Evolutionary conservation across 2,113 vertebrate genomes (phyloP).

Genomic region (Vidua chalybeata): DNA sequence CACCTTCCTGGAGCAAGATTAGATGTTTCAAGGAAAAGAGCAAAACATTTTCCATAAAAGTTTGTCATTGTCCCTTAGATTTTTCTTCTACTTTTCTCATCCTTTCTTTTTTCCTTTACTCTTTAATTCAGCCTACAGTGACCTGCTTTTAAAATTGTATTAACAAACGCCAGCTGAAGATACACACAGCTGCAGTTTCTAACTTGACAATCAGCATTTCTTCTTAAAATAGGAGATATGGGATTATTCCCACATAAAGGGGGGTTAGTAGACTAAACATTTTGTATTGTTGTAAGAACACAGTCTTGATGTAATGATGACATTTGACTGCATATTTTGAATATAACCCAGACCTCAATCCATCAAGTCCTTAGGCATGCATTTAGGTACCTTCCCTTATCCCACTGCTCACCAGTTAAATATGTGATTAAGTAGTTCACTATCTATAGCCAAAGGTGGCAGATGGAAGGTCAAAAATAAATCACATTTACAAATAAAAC

Average conservation of each 20-base stretch:
- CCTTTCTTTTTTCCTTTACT: background rate
- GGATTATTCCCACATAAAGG: background rate
- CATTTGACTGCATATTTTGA: background rate
- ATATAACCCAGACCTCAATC: background rate
- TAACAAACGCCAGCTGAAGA: background rate
- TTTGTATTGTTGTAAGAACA: background rate
- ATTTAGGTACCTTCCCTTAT: background rate
- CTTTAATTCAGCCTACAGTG: background rate
- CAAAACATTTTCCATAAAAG: background rate
- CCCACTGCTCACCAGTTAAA: background rate
- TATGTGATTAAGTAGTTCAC: background rate
- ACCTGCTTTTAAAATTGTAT: background rate
- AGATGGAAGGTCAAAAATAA: background rate
- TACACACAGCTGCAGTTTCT: background rate
- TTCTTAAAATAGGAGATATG: background rate
- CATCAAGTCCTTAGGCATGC: background rate
- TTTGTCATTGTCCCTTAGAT: background rate
- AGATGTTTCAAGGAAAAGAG: background rate
- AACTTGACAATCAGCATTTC: background rate
- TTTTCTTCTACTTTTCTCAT: background rate
- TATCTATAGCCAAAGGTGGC: background rate
- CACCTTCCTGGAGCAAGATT: background rate
- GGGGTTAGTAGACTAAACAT: background rate
- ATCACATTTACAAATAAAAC: background rate
- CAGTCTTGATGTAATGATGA: background rate